phyloP scores from a whole-genome alignment of 2,113 vertebrate species.

The Oryctolagus cuniculus region mOryCun1.1 NC_091432.1:228020501-228021000 shows the following conservation, averaged over 20 bases:
- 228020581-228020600: background rate
- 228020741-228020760: background rate
- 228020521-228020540: background rate
- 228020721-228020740: background rate
- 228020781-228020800: too few species aligned
- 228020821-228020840: background rate
- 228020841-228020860: background rate
- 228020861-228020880: background rate
- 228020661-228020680: background rate
- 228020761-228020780: too few species aligned
- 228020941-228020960: background rate
- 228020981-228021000: background rate
- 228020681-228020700: background rate
- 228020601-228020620: background rate
- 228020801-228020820: background rate
- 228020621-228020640: background rate
- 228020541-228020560: background rate
- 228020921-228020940: background rate
- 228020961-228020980: background rate
- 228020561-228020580: background rate
- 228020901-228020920: slow-evolving; percentile 21
- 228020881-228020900: too few species aligned
- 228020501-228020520: background rate
- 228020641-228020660: background rate
- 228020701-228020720: slow-evolving; percentile 35